phyloP scores from a whole-genome alignment of 2,113 vertebrate genomes.

The Nibea albiflora region DNA sequence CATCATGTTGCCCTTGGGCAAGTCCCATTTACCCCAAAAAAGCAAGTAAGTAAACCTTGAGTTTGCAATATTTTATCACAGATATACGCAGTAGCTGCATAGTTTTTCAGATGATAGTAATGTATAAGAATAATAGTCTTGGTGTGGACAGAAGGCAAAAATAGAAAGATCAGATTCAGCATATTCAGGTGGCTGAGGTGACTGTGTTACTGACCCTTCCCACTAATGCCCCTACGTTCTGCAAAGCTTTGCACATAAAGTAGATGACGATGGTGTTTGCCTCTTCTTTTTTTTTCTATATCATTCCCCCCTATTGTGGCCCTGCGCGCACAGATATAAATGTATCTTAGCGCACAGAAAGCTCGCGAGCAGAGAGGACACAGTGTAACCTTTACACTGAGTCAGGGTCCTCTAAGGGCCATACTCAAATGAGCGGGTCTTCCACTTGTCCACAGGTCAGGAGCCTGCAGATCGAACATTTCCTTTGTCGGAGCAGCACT shows the following conservation, averaged over 20 bases:
- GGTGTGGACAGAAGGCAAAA: neutral
- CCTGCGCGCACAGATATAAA: slow-evolving; percentile 13
- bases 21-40: no score
- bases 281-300: neutral
- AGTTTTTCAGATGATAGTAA: neutral
- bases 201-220: slow-evolving; percentile 8
- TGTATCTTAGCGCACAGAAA: neutral
- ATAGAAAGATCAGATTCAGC: neutral
- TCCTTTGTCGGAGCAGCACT: slow-evolving; percentile 1
- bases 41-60: neutral
- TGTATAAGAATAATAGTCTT: neutral
- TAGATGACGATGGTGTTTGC: slow-evolving; percentile 30
- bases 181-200: neutral
- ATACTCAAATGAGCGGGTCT: slow-evolving; percentile 6
- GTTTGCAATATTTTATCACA: neutral
- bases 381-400: slow-evolving; percentile 19
- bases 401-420: neutral
- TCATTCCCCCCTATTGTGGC: neutral
- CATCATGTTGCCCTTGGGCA: no score
- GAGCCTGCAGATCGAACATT: slow-evolving; percentile 17
- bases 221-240: slow-evolving; percentile 18
- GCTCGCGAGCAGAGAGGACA: slow-evolving; percentile 8
- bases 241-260: slow-evolving; percentile 40
- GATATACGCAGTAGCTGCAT: neutral
- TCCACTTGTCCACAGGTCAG: slow-evolving; percentile 8